Base-by-base conservation (phyloP, 2,888 invertebrate species). In the Pyrochroa serraticornis region DNA sequence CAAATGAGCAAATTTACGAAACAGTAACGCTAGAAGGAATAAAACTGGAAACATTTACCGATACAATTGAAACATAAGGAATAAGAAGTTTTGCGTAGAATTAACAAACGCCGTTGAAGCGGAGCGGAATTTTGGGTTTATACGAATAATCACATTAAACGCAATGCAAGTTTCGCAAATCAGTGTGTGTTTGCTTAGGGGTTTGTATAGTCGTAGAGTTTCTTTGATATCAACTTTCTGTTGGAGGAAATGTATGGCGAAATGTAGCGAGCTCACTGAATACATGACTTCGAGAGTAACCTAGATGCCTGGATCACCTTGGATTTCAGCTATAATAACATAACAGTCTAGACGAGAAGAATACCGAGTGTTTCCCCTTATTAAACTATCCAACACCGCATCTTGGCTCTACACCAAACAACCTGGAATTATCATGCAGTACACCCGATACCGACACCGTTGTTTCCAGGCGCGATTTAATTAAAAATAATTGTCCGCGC, bases 111-210 rank as follows among this genome's bases (percentile, higher is more conserved):
- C 37, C 33, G 14, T 53, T 34, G 32, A 35, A 34, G 13, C 14
- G 42, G 12, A 10, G 10, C 33, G 14, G 38, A 53, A 37, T 41
- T 37, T 32, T 6, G 36, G 7, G 12, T 38, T 38, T 8, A 31
- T 13, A 7, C 32, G 35, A 41, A 31, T 37, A 36, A 42, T 37
- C 12, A 36, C 32, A 39, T 48, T 48, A 42, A 46, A 55, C 36
- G 38, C 43, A 38, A 55, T 48, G 55, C 38, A 48, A 50, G 47
- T 56, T 43, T 50, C 33, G 9, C 45, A 50, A 56, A 56, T 56
- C 49, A 50, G 45, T 34, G 45, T 49, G 22, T 32, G 44, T 52
- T 52, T 52, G 38, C 44, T 22, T 38, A 31, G 9, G 45, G 38
- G 32, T 44, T 8, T 35, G 41, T 48, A 34, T 42, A 38, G 38